Evolutionary conservation across 2,888 invertebrate genomes (phyloP), one percentile per base, ranked within the genome.

Genomic region (Eueremaeus valkanovi): DNA sequence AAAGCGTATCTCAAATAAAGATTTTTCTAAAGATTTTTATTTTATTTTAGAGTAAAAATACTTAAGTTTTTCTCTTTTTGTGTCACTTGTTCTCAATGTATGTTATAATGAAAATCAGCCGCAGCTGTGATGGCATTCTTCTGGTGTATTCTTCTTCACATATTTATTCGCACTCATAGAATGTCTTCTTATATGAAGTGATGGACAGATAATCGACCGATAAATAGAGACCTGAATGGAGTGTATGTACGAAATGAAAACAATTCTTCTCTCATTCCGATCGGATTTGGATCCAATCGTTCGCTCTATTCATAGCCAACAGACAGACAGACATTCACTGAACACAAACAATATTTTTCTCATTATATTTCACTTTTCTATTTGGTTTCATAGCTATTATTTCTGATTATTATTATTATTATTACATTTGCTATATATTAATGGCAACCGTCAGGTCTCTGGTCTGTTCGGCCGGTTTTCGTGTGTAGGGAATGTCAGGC

Each of bases 401-500:
- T n/a, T n/a, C n/a, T n/a, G n/a, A n/a, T n/a, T n/a, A n/a, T n/a
- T n/a, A n/a, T n/a, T n/a, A n/a, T n/a, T n/a, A n/a, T n/a, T n/a
- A n/a, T n/a, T n/a, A n/a, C n/a, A n/a, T 45, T 13, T 55, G 18
- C 21, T 51, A 55, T 18, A 55, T 55, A 55, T 55, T n/a, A 55
- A 55, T 24, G 5, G 55, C 55, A 24, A 55, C 55, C n/a, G 55
- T 55, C 24, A 55, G 13, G 21, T 55, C 55, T 21, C 55, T 2
- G 55, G 55, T 55, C 55, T 55, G 55, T 11, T 55, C 55, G 5
- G 55, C 55, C 11, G 55, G 55, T n/a, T 55, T 55, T 24, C 55
- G 21, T 11, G 9, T 55, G 27, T 55, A 31, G n/a, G 73, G 72
- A 11, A 72, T 49, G 24, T 75, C 75, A 40, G 92, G 92, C 81